Evolutionary conservation across 2,797 vertebrate species (phyloP).

Genomic region (Acrocephalus scirpaceus): DNA sequence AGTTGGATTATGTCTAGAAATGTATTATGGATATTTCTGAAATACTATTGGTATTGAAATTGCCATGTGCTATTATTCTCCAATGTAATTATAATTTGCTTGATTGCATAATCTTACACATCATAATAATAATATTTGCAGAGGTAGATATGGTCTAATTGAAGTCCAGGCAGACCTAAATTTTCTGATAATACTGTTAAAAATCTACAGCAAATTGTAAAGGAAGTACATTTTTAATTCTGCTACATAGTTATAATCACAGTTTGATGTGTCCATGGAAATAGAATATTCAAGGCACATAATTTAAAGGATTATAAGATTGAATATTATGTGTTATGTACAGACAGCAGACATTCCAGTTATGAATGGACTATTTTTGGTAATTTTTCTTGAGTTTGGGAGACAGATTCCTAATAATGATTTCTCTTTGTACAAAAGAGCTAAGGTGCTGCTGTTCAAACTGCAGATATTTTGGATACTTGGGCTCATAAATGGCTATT

Average conservation of each 20-base stretch:
- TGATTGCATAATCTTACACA: conserved; percentile 58
- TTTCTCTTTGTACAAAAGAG: neutral
- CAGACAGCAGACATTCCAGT: neutral
- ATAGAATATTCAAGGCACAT: conserved; percentile 10
- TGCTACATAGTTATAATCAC: conserved; percentile 22
- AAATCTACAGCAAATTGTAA: conserved; percentile 30
- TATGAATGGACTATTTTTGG: neutral
- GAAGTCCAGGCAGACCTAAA: conserved; percentile 55
- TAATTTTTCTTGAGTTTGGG: neutral
- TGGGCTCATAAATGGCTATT: neutral
- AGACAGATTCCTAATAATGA: neutral
- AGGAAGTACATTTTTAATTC: conserved; percentile 1
- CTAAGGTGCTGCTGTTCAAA: neutral
- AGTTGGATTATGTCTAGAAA: conserved; percentile 58
- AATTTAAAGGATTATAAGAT: conserved; percentile 12
- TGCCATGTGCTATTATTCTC: conserved; percentile 18
- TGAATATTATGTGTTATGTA: neutral
- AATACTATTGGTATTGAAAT: conserved; percentile 57
- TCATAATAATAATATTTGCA: conserved; percentile 52
- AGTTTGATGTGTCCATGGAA: conserved; percentile 10
- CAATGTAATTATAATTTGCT: conserved; percentile 66
- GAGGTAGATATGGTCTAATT: conserved; percentile 52
- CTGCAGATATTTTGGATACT: neutral
- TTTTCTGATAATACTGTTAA: conserved; percentile 55
- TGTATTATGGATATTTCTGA: conserved; percentile 67